Evolutionary conservation across 2,113 vertebrate species (phyloP), one percentile per base, ranked within the genome.

Genomic region (Neopipo cinnamomea): DNA sequence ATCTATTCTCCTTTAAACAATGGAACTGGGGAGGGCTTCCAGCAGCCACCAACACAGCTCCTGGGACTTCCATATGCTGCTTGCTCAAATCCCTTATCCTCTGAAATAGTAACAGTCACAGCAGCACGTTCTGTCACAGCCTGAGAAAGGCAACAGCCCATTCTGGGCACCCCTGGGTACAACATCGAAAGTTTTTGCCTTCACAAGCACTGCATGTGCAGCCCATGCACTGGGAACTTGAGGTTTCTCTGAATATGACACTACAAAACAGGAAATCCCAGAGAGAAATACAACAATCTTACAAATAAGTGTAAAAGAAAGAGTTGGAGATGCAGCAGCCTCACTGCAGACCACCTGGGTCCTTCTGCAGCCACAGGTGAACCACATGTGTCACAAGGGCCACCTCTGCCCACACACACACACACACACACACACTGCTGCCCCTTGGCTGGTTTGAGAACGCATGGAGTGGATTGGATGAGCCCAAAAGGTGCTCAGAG

Each of bases 1-100:
- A 90, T 86, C 83, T 72, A 93, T 96, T 96, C 86, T 95, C 84
- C 85, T 75, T 7, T 11, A 87, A 94, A 97, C 96, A 97, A 94
- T 95, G 76, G 86, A n/a, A 41, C 5, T 4, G 44, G 76, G 92
- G 68, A 87, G 49, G 61, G 80, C 70, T 91, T 94, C 90, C 92
- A 96, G 81, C 80, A 88, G 61, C 72, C 82, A 90, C 65, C 79
- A 90, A 63, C 52, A 68, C 68, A 76, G 61, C 83, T 53, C 83
- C 11, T 52, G 70, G 73, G 66, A 93, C 37, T 90, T 89, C 92
- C 35, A 8, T 41, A 24, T 9, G 17, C 83, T 39, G 73, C 62
- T 39, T 66, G 61, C 39, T 85, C n/a, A 31, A 49, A 7, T 1
- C 53, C 33, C 71, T 44, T 23, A 42, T 5, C 76, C 65, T 89